These are phyloP conservation scores for Sclerurus mexicanus DNA, from an alignment of 2,113 vertebrate species.

Conservation along the genomic window DNA sequence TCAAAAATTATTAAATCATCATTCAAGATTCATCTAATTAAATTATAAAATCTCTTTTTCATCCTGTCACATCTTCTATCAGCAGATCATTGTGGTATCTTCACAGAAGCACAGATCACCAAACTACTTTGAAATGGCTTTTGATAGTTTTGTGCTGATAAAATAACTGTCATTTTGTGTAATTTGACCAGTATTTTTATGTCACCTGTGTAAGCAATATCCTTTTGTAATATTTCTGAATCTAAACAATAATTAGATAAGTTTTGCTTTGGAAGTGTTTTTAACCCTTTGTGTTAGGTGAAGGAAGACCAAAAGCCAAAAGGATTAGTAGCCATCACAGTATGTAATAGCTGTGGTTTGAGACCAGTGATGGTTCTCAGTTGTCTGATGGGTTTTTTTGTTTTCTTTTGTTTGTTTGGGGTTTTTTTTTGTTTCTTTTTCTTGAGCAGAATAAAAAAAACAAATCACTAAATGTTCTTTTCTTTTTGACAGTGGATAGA, in stretches of 20 bases:
- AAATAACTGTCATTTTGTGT: neutral
- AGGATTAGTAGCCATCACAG: neutral
- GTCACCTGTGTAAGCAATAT: fast-evolving
- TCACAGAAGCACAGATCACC: neutral
- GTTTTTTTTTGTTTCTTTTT: neutral
- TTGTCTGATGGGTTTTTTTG: neutral
- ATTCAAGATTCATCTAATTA: neutral
- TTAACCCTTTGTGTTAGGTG: neutral
- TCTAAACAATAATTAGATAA: neutral
- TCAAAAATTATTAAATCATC: neutral
- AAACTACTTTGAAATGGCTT: neutral
- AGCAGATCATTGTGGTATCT: neutral
- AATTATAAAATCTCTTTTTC: neutral
- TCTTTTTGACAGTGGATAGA: neutral
- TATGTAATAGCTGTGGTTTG: neutral
- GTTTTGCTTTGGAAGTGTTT: neutral
- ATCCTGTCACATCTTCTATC: neutral
- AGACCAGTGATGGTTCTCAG: neutral
- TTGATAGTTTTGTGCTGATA: neutral
- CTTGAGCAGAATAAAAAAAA: neutral
- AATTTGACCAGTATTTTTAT: neutral
- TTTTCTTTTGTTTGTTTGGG: neutral
- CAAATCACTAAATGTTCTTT: neutral
- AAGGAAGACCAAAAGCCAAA: neutral
- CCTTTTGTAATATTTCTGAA: neutral